Conservation (phyloP, 2,113 vertebrate genomes). For the Origma solitaria region DNA sequence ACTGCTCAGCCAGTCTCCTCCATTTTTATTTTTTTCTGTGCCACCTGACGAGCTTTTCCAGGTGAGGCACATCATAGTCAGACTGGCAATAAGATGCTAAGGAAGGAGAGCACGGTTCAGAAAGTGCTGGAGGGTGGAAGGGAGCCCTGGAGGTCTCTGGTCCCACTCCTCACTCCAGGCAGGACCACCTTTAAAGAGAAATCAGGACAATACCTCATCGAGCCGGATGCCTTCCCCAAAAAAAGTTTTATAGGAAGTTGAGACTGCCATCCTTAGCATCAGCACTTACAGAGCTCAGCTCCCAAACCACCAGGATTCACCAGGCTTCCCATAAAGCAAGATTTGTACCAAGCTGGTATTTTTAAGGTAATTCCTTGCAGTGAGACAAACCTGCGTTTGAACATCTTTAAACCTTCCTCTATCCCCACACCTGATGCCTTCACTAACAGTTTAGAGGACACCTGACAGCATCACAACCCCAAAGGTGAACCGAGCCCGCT, state of each 20-base stretch:
- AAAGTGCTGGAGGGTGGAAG: background rate
- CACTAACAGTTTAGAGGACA: background rate
- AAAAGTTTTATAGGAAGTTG: background rate
- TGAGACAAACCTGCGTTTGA: background rate
- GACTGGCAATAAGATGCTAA: background rate
- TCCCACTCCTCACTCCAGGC: background rate
- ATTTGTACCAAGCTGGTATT: background rate
- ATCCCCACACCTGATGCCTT: background rate
- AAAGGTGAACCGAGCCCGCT: background rate
- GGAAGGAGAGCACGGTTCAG: fast-evolving
- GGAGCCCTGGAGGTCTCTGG: background rate
- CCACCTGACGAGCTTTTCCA: conserved; percentile 19
- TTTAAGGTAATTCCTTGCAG: background rate
- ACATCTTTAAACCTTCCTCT: background rate
- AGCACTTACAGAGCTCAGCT: background rate
- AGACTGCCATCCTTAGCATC: background rate
- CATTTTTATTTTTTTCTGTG: background rate
- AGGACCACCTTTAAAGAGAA: background rate
- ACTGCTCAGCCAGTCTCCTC: conserved; percentile 24
- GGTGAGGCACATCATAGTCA: background rate
- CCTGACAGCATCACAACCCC: background rate
- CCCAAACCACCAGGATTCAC: background rate
- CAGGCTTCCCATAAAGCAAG: background rate
- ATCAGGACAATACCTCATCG: background rate
- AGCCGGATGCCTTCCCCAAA: background rate